Percentiles rank a stretch among this genome's conserved stretches.
These are phyloP conservation scores for Nemotelus nigrinus DNA, from an alignment of 2,888 invertebrate species.

Conservation along the genomic window DNA sequence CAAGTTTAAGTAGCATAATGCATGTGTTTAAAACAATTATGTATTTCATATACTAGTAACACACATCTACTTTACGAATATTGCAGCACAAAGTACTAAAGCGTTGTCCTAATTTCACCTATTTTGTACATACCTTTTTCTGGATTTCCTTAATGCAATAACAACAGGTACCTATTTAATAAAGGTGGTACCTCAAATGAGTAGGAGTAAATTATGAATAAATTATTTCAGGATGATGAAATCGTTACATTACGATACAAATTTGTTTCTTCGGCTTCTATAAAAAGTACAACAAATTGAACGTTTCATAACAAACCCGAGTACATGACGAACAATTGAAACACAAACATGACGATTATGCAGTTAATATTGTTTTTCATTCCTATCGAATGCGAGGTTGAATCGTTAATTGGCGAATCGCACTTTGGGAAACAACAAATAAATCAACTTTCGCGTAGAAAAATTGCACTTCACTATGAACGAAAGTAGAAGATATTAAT, in stretches of 20 bases:
- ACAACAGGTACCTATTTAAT: neutral
- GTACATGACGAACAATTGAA: no score
- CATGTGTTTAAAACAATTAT: no score
- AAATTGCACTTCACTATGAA: no score
- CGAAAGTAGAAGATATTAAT: no score
- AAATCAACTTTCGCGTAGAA: no score
- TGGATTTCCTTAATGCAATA: constrained; percentile 32
- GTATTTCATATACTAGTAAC: no score
- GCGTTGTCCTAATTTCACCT: neutral
- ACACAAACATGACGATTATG: no score
- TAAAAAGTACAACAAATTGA: constrained; percentile 39
- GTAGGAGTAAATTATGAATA: constrained; percentile 4
- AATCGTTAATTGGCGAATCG: no score
- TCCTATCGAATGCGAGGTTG: no score
- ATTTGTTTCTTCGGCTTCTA: constrained; percentile 34
- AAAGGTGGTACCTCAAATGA: neutral
- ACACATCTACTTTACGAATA: neutral
- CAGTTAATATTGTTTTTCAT: no score
- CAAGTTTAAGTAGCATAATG: no score
- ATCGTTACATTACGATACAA: constrained; percentile 34
- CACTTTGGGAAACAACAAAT: no score
- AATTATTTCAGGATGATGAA: constrained; percentile 12
- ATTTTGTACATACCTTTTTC: constrained; percentile 26
- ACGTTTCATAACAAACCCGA: neutral
- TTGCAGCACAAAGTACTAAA: neutral